phyloP scores from a whole-genome alignment of 1,140 invertebrate genomes.

The Melitaea cinxia region DNA sequence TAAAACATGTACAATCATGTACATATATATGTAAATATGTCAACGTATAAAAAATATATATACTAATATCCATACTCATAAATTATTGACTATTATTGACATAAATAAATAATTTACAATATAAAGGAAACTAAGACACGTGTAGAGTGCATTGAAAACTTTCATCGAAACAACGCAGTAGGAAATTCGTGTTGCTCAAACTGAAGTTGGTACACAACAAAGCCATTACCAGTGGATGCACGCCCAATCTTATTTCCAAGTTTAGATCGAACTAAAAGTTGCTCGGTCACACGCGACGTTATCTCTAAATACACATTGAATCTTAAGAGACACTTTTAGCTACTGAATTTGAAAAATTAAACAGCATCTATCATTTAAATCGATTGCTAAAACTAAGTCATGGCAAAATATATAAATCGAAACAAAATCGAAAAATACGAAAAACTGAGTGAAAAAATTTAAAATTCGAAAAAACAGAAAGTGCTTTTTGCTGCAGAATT shows the following conservation, averaged over 20 bases:
- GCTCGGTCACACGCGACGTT: constrained; percentile 17
- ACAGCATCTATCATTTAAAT: background rate
- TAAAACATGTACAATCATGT: too few relatives aligned
- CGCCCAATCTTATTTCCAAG: constrained; percentile 22
- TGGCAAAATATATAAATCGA: background rate
- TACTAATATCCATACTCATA: too few relatives aligned
- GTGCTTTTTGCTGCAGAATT: too few relatives aligned
- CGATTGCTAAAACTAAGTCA: background rate
- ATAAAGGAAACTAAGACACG: constrained; percentile 7
- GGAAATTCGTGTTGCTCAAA: constrained; percentile 19
- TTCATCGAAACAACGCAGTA: constrained; percentile 13
- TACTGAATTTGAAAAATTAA: background rate
- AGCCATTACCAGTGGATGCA: constrained; percentile 29
- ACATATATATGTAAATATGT: too few relatives aligned
- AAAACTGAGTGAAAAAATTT: too few relatives aligned
- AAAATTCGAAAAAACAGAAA: too few relatives aligned
- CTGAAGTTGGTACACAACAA: constrained; percentile 28
- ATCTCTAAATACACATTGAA: constrained; percentile 21
- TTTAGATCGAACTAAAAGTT: constrained; percentile 27
- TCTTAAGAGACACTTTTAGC: constrained; percentile 10
- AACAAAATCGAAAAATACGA: background rate
- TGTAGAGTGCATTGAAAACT: constrained; percentile 23
- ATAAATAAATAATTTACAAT: background rate
- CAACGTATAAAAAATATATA: too few relatives aligned
- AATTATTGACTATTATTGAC: too few relatives aligned